Conservation (phyloP, 2,888 invertebrate genomes). For the Ernsta delagoae region DNA sequence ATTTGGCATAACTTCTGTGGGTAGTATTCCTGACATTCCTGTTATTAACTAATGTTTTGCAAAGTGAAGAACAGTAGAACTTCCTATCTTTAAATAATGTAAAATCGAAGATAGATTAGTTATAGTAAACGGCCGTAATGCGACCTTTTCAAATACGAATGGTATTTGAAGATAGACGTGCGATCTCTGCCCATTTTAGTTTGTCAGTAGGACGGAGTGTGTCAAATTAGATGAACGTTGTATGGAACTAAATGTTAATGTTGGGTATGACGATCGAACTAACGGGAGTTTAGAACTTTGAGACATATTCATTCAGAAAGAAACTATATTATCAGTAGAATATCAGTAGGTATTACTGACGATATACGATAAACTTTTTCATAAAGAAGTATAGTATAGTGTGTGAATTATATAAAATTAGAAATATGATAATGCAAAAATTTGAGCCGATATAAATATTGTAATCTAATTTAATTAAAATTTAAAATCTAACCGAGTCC, state of each 20-base stretch:
- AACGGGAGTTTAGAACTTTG: neutral
- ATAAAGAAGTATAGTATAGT: too few relatives aligned
- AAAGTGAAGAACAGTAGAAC: too few relatives aligned
- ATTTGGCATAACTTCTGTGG: too few relatives aligned
- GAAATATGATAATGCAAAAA: neutral
- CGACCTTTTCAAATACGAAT: constrained; percentile 29
- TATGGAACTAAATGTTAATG: constrained; percentile 30
- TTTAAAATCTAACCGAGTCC: neutral
- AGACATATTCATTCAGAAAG: neutral
- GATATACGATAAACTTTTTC: too few relatives aligned
- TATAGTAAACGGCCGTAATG: too few relatives aligned
- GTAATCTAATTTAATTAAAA: neutral
- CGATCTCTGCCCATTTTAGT: constrained; percentile 30
- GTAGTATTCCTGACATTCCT: too few relatives aligned
- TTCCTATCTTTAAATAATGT: too few relatives aligned
- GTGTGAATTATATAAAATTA: too few relatives aligned
- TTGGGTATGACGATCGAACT: constrained; percentile 7
- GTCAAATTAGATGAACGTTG: constrained; percentile 22
- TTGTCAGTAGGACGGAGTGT: constrained; percentile 28
- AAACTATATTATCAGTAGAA: too few relatives aligned
- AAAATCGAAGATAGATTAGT: too few relatives aligned
- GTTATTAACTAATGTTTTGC: too few relatives aligned
- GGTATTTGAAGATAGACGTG: constrained; percentile 31
- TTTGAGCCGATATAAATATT: neutral
- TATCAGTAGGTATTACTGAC: too few relatives aligned